These are phyloP conservation scores for Pycnomerus fuliginosus DNA, from an alignment of 2,888 invertebrate species.

Conservation along the genomic window DNA sequence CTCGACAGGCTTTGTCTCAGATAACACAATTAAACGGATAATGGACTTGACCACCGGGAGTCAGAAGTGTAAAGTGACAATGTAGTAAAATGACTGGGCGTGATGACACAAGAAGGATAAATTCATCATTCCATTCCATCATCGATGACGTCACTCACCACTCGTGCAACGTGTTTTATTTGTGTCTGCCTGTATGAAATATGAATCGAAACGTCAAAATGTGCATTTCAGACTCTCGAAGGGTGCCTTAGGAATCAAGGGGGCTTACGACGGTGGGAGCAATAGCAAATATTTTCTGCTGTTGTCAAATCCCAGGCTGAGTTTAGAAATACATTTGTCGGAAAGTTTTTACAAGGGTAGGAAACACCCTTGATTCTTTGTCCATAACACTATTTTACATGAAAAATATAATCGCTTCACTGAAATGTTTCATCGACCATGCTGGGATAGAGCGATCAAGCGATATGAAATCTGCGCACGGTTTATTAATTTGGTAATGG, in stretches of 20 bases:
- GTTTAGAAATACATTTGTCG: too few species aligned
- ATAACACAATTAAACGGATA: too few species aligned
- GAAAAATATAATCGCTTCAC: too few species aligned
- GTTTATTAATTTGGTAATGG: conserved; percentile 49
- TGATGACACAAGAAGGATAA: conserved; percentile 41
- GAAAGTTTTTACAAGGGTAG: too few species aligned
- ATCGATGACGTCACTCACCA: conserved; percentile 36
- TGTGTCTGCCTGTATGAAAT: conserved; percentile 37
- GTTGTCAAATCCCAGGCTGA: too few species aligned
- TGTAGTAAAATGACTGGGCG: conserved; percentile 46
- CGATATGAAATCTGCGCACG: conserved; percentile 11
- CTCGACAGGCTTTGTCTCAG: too few species aligned
- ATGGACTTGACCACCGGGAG: conserved; percentile 5
- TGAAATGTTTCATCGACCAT: too few species aligned
- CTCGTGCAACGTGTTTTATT: conserved; percentile 35
- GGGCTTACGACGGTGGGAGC: too few species aligned
- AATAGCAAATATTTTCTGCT: too few species aligned
- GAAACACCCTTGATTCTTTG: too few species aligned
- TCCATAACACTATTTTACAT: too few species aligned
- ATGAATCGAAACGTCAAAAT: conserved; percentile 40
- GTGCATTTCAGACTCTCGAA: conserved; percentile 32
- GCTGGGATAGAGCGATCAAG: not conserved
- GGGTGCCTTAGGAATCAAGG: conserved; percentile 23
- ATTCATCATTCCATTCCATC: too few species aligned
- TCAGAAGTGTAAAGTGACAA: conserved; percentile 38